Evolutionary conservation across 2,113 vertebrate genomes (phyloP).

Genomic region (Leiothrix lutea): DNA sequence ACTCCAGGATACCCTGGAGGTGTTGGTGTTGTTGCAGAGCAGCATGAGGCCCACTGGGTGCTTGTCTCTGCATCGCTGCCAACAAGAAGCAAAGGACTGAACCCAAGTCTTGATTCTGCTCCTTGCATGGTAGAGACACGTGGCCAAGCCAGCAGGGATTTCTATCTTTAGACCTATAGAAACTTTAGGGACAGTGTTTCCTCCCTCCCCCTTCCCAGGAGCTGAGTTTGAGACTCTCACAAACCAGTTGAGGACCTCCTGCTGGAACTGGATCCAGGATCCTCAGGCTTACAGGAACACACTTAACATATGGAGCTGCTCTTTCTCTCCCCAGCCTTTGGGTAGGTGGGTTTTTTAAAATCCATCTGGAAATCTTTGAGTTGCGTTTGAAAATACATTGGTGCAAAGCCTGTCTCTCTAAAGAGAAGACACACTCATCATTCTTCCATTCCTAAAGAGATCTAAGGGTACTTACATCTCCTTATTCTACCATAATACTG

Average conservation of each 20-base stretch:
- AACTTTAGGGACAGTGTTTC: conserved; percentile 50
- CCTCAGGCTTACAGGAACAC: conserved; percentile 55
- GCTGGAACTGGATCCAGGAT: conserved; percentile 63
- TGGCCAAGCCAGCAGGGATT: conserved; percentile 13
- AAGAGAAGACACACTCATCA: conserved; percentile 51
- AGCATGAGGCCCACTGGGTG: not conserved
- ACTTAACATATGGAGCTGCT: conserved; percentile 65
- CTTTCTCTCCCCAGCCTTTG: conserved; percentile 68
- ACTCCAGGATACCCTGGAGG: conserved; percentile 9
- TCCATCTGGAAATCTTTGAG: conserved; percentile 70
- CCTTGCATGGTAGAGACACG: conserved; percentile 25
- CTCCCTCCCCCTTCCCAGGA: conserved; percentile 44
- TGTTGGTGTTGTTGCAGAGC: conserved; percentile 34
- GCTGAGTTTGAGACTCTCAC: conserved; percentile 54
- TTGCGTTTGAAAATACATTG: conserved; percentile 54
- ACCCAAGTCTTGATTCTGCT: conserved; percentile 12
- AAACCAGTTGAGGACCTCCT: conserved; percentile 53
- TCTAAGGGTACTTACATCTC: conserved; percentile 60
- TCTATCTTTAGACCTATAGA: conserved; percentile 33
- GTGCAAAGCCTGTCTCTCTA: conserved; percentile 51
- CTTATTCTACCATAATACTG: conserved; percentile 51
- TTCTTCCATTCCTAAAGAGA: conserved; percentile 64
- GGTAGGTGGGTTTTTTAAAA: conserved; percentile 76
- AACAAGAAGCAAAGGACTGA: conserved; percentile 54
- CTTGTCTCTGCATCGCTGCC: conserved; percentile 43